A percentile compares a stretch with the other conserved stretches of the same genome.
Evolutionary conservation across 2,888 invertebrate species (phyloP).

Genomic region (Uropetala carovei): DNA sequence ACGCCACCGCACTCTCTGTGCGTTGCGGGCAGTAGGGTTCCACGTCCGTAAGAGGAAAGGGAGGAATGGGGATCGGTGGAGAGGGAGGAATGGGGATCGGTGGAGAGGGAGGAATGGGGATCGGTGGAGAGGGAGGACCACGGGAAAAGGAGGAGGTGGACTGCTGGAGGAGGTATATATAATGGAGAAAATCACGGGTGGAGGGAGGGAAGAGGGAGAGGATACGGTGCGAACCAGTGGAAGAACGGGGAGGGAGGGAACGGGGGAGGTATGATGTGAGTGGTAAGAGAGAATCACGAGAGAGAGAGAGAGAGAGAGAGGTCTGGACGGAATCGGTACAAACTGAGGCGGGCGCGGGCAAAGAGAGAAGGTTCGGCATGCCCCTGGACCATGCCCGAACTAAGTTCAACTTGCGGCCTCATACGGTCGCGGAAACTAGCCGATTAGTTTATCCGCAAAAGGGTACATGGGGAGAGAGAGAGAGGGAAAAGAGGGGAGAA

Average conservation of each 20-base stretch:
- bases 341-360: slow-evolving; percentile 57
- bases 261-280: background rate
- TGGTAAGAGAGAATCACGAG: too few relatives aligned
- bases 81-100: slow-evolving; percentile 16
- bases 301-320: background rate
- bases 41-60: background rate
- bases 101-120: background rate
- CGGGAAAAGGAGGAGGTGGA: background rate
- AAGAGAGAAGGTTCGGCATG: slow-evolving; percentile 21
- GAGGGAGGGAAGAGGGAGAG: background rate
- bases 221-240: background rate
- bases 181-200: background rate
- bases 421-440: slow-evolving; percentile 60
- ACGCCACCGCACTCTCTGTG: slow-evolving; percentile 26
- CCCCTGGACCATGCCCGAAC: slow-evolving; percentile 62
- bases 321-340: slow-evolving; percentile 37
- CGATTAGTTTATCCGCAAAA: slow-evolving; percentile 64
- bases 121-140: background rate
- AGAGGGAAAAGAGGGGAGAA: slow-evolving; percentile 30
- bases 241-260: background rate
- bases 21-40: slow-evolving; percentile 57
- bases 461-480: slow-evolving; percentile 62
- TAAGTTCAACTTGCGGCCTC: slow-evolving; percentile 62
- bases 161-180: background rate
- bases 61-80: background rate